Evolutionary conservation across 2,888 invertebrate species (phyloP).

Genomic region (Busseola fusca): DNA sequence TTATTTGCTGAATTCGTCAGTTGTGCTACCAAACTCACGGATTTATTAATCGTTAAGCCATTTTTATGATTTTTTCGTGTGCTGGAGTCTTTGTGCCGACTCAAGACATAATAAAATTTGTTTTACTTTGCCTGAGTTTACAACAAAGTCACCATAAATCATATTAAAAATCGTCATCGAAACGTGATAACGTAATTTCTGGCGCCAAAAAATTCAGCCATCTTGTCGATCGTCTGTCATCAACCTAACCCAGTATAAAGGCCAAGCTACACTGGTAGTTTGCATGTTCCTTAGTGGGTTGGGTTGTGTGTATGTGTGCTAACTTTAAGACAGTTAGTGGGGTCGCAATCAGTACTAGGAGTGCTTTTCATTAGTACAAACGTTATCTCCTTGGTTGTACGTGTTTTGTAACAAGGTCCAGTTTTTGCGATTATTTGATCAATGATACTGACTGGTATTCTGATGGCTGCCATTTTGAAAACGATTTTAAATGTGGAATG

Average conservation of each 20-base stretch:
- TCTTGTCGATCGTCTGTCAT: conserved; percentile 15
- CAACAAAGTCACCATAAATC: not conserved
- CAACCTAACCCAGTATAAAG: conserved; percentile 60
- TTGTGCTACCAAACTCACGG: too few species aligned
- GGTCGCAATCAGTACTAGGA: conserved; percentile 86
- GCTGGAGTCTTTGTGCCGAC: too few species aligned
- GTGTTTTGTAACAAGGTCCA: conserved; percentile 76
- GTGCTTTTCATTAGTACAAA: conserved; percentile 86
- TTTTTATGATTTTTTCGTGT: not conserved
- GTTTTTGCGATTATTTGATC: conserved; percentile 50
- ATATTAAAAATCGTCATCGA: not conserved
- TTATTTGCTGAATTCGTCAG: too few species aligned
- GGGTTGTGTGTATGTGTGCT: conserved; percentile 74
- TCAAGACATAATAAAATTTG: not conserved
- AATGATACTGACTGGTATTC: conserved; percentile 3
- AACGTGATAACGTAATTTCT: not conserved
- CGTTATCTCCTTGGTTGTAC: conserved; percentile 78
- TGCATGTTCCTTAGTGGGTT: conserved; percentile 51
- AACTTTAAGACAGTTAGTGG: conserved; percentile 88
- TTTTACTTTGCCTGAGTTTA: too few species aligned
- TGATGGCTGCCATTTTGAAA: not conserved
- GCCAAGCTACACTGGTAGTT: conserved; percentile 59
- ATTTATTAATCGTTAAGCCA: too few species aligned
- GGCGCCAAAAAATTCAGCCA: not conserved
- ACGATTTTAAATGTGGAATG: not conserved